Percentiles rank a stretch among this genome's conserved stretches.
These are phyloP conservation scores for Melanocharis versteri DNA, from an alignment of 2,113 vertebrate genomes.

Conservation along the genomic window DNA sequence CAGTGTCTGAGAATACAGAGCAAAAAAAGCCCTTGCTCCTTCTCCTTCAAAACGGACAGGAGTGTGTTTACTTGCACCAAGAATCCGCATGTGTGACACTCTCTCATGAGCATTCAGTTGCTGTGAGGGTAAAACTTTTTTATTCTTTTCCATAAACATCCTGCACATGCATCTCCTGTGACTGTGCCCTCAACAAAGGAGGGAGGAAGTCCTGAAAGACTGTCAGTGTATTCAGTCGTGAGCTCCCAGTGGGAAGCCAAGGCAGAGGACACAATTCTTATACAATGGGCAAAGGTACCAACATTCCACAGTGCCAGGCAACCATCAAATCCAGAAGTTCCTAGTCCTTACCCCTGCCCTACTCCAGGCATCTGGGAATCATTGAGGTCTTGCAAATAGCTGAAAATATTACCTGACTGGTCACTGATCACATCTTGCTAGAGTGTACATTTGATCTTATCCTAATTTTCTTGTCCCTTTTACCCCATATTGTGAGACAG, in stretches of 20 bases:
- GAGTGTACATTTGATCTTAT: not conserved
- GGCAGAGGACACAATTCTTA: not conserved
- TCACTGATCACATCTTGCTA: not conserved
- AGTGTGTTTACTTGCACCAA: not conserved
- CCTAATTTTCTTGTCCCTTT: not conserved
- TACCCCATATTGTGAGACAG: slow-evolving; percentile 18
- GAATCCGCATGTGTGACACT: not conserved
- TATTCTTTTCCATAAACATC: not conserved
- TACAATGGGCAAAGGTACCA: slow-evolving; percentile 32
- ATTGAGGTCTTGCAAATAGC: not conserved
- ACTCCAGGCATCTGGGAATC: slow-evolving; percentile 14
- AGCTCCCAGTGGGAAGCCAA: not conserved
- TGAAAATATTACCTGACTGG: not conserved
- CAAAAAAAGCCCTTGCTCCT: not conserved
- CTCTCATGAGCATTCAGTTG: not conserved
- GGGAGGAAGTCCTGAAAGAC: not conserved
- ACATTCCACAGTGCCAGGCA: slow-evolving; percentile 44
- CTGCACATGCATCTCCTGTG: not conserved
- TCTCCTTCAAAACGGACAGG: not conserved
- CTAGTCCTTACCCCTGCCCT: not conserved
- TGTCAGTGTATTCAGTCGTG: not conserved
- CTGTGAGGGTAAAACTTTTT: not conserved
- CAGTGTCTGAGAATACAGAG: not conserved
- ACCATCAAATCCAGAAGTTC: slow-evolving; percentile 34
- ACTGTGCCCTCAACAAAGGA: not conserved